A percentile compares a stretch with the other conserved stretches of the same genome.
phyloP scores from a whole-genome alignment of 2,888 invertebrate genomes.

The Athripsodes cinereus region DNA sequence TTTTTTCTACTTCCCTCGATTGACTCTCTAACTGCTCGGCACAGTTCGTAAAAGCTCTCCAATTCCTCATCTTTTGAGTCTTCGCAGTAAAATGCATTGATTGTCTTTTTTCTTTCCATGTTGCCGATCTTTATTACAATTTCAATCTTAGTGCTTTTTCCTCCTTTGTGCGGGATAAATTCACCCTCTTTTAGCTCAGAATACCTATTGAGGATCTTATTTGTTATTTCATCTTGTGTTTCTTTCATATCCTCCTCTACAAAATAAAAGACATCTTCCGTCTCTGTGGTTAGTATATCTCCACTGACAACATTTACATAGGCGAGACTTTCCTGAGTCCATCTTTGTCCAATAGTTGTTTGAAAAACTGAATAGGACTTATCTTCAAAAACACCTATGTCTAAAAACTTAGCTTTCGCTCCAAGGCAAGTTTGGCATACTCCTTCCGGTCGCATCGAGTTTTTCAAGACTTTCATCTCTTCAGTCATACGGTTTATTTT shows the following conservation, averaged over 20 bases:
- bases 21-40: too few species aligned
- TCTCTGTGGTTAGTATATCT: neutral
- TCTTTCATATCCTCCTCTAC: neutral
- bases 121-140: neutral
- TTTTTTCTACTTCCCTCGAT: too few species aligned
- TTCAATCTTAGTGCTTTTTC: neutral
- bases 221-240: neutral
- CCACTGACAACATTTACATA: neutral
- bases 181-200: neutral
- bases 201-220: neutral
- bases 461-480: neutral
- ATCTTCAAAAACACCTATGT: neutral
- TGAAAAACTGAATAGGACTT: neutral
- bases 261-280: neutral
- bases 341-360: neutral
- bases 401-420: neutral
- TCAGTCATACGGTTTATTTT: neutral
- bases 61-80: too few species aligned
- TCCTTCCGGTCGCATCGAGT: neutral
- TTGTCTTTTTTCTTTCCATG: conserved; percentile 1
- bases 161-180: neutral
- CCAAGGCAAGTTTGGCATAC: neutral
- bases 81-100: neutral
- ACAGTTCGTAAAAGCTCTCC: too few species aligned
- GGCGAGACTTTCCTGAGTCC: neutral